These are phyloP conservation scores for Drosophila diplacantha DNA, from an alignment of 2,888 invertebrate species.

Conservation along the genomic window DNA sequence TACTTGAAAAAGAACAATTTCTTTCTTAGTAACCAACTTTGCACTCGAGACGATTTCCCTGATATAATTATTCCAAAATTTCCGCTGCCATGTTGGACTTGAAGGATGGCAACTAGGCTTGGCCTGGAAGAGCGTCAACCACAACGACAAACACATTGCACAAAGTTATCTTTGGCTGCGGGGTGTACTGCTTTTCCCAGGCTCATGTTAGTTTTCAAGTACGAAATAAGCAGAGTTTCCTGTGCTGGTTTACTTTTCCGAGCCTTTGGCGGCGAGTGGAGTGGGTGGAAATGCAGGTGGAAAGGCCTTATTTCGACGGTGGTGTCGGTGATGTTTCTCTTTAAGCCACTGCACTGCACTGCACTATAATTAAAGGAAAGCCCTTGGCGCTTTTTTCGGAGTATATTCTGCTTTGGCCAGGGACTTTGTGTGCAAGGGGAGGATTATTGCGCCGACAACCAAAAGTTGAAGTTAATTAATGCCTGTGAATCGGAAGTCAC, in stretches of 20 bases:
- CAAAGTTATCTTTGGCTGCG: conserved; percentile 42
- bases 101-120: conserved; percentile 1
- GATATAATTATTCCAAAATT: conserved; percentile 20
- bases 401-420: conserved; percentile 26
- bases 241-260: conserved; percentile 19
- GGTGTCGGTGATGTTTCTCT: conserved; percentile 28
- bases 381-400: conserved; percentile 38
- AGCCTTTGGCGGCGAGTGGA: conserved; percentile 10
- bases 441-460: conserved; percentile 12
- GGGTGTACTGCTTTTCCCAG: conserved; percentile 36
- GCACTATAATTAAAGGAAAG: conserved; percentile 53
- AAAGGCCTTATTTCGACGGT: conserved; percentile 38
- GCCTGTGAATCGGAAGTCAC: conserved; percentile 18
- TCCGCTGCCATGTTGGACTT: conserved; percentile 1
- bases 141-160: conserved; percentile 18
- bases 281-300: conserved; percentile 7
- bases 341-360: conserved; percentile 32
- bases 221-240: conserved; percentile 29
- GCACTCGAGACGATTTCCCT: conserved; percentile 1
- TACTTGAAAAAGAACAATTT: not conserved
- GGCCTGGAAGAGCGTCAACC: conserved; percentile 21
- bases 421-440: not conserved
- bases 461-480: conserved; percentile 29
- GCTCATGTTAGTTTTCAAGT: conserved; percentile 44
- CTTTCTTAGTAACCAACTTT: not conserved